phyloP scores from a whole-genome alignment of 1,140 invertebrate genomes.

The Eubasilissa regina region DNA sequence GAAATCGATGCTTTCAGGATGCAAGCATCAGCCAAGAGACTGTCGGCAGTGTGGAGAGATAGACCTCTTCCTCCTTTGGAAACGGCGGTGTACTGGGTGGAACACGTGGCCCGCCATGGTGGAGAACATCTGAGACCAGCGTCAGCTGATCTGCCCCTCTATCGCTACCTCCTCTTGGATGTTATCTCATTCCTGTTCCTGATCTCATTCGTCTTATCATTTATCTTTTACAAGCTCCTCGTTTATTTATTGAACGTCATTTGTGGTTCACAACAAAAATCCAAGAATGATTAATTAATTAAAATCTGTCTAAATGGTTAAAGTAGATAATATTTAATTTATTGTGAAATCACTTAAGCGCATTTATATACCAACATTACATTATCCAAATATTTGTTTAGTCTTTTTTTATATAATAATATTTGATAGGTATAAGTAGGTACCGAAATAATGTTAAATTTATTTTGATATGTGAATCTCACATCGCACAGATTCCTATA shows the following conservation, averaged over 20 bases:
- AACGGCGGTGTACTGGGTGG: conserved; percentile 73
- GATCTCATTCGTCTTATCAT: conserved; percentile 19
- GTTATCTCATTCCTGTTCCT: conserved; percentile 64
- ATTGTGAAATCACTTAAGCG: too few relatives aligned
- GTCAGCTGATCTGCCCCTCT: conserved; percentile 67
- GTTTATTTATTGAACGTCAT: conserved; percentile 1
- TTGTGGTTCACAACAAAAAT: conserved; percentile 26
- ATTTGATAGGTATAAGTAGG: too few relatives aligned
- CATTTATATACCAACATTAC: too few relatives aligned
- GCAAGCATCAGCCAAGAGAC: conserved; percentile 65
- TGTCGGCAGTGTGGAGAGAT: conserved; percentile 74
- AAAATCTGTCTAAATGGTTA: neutral
- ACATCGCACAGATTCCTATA: too few relatives aligned
- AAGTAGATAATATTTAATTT: neutral
- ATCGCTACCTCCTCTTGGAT: conserved; percentile 75
- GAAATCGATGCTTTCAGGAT: conserved; percentile 62
- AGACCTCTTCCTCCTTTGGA: conserved; percentile 70
- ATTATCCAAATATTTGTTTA: too few relatives aligned
- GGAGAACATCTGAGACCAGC: conserved; percentile 69
- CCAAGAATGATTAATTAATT: conserved; percentile 40
- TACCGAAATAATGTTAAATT: too few relatives aligned
- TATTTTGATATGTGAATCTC: too few relatives aligned
- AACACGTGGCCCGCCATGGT: conserved; percentile 70
- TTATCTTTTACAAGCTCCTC: conserved; percentile 51
- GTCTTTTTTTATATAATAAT: too few relatives aligned